phyloP scores from a whole-genome alignment of 2,113 vertebrate genomes.

The crab-eating macaque (Macaca fascicularis) region T2T-MFA8v1.1 NC_088379.1:77830001-77830500 shows the following conservation, averaged over 20 bases:
- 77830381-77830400: neutral
- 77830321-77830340: neutral
- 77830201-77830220: neutral
- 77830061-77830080: neutral
- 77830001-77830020: neutral
- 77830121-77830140: neutral
- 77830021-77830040: neutral
- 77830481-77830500: neutral
- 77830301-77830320: neutral
- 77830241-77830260: neutral
- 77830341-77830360: neutral
- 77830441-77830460: neutral
- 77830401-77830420: neutral
- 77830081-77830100: neutral
- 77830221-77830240: neutral
- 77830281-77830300: neutral
- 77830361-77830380: too few relatives aligned
- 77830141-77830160: neutral
- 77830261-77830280: too few relatives aligned
- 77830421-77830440: rapidly evolving
- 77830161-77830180: too few relatives aligned
- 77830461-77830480: too few relatives aligned
- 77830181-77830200: neutral
- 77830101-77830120: neutral
- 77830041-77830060: neutral